Base-by-base conservation (phyloP, 2,888 invertebrate species). In the Nomada fabriciana region DNA sequence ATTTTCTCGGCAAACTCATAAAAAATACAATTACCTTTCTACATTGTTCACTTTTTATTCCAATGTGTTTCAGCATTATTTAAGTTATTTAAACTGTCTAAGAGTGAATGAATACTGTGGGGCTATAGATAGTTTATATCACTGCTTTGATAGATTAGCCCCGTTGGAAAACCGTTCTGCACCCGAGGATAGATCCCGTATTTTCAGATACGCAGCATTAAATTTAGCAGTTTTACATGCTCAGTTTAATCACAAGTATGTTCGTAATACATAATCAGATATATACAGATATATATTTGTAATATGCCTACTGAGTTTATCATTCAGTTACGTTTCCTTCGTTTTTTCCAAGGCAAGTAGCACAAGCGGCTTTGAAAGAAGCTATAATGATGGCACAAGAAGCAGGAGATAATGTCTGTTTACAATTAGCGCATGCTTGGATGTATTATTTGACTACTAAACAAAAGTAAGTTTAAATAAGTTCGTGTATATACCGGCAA, bases 201-300 rank as follows among this genome's bases (percentile, higher is more conserved):
- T 96, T 59, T 97, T 97, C 90, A 95, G 98, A 91, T 98, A 97
- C 93, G 98, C 98, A 9, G 97, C 98, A 23, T 95, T 98, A n/a
- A 98, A 98, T 93, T 95, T 98, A 84, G 98, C 98, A 0, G 97
- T 98, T 29, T 95, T 98, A 90, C 98, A 98, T 93, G 97, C 97
- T 64, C 96, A 97, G 88, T 98, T 98, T 94, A 96, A 96, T 68
- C 97, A 97, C 91, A 96, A 95, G 97, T 97, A 94, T 92, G 94
- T 63, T n/a, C 42, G 61, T 23, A 36, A 50, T 23, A 42, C 42
- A 25, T 71, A 57, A 57, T 20, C 57, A 57, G 57, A 11, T 23
- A 25, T 13, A n/a, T 57, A 25, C 57, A 57, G 57, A 11, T 23
- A 25, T 13, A n/a, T 57, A 25, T 10, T 23, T 57, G 23, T 10